Base-by-base conservation (phyloP, 2,113 vertebrate species). In the Xenopus laevis region DNA sequence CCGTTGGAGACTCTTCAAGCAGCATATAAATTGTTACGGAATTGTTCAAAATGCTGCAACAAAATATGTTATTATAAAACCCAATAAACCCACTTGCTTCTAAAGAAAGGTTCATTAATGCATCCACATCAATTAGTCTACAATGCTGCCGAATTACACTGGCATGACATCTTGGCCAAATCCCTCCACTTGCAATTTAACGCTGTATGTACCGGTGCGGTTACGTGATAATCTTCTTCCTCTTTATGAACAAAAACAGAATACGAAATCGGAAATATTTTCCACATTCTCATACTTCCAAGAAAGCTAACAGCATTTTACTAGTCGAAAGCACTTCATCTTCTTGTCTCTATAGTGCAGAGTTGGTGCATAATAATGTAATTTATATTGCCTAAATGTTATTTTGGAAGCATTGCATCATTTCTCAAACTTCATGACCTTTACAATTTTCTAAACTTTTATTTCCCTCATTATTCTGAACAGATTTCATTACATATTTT, bases 401-500 rank as follows among this genome's bases (percentile, higher is more conserved):
- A 98, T 98, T 98, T 97, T 95, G 92, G 93, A 90, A 96, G 89
- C 93, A 90, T 90, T 87, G 91, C 90, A 94, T 98, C 97, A 98
- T 98, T 96, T 95, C 96, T 99, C 96, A 98, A 98, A 98, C 97
- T 98, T 98, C 95, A 95, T 96, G 94, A 96, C 95, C 97, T 97
- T 98, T 95, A 98, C 95, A 97, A 96, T 97, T 97, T 95, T 89
- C 94, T 94, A 98, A 98, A 99, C 96, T 98, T 98, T 98, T 96
- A 98, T 98, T 98, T 93, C 96, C 94, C 93, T 98, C 95, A 98
- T 98, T 99, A 98, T 98, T 96, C 95, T 95, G 95, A 97, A 97
- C 96, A 98, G 96, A 98, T 99, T 99, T 98, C 96, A 99, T 99
- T 98, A 98, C 91, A 94, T 94, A 98, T 99, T 98, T 98, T 95